A percentile compares a stretch with the other conserved stretches of the same genome.
Conservation (phyloP, 1,140 invertebrate genomes). For the Bombus polaris region DNA sequence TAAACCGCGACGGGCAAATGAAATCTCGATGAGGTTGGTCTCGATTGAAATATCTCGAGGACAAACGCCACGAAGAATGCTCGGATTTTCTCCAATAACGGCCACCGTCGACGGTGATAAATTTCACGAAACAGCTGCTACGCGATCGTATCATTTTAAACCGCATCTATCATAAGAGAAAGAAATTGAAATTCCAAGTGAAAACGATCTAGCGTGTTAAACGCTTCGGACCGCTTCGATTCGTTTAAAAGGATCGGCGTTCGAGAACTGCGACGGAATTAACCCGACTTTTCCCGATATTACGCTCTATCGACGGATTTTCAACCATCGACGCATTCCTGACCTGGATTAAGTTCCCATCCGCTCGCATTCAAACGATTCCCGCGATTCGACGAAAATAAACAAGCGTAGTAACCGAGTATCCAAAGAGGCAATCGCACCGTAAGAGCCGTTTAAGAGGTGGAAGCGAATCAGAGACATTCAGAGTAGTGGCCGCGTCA, state of each 20-base stretch:
- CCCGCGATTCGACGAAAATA: slow-evolving; percentile 1
- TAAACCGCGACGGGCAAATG: neutral
- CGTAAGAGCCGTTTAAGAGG: neutral
- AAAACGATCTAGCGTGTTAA: neutral
- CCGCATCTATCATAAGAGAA: neutral
- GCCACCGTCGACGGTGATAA: neutral
- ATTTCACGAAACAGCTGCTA: neutral
- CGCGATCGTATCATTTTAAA: neutral
- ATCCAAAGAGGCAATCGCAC: neutral
- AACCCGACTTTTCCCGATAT: neutral
- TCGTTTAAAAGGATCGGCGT: neutral
- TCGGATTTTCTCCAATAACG: neutral
- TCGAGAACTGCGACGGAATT: neutral
- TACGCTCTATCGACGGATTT: neutral
- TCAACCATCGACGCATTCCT: neutral
- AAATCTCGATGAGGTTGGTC: slow-evolving; percentile 4
- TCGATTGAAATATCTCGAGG: slow-evolving; percentile 9
- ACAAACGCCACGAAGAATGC: neutral
- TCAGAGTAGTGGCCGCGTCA: neutral
- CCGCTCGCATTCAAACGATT: neutral
- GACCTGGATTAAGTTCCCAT: neutral
- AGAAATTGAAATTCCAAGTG: neutral
- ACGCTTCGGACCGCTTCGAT: neutral
- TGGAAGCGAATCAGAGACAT: neutral
- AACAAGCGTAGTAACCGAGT: neutral